Base-by-base conservation (phyloP, 2,113 vertebrate species). In the Lagopus leucura region DNA sequence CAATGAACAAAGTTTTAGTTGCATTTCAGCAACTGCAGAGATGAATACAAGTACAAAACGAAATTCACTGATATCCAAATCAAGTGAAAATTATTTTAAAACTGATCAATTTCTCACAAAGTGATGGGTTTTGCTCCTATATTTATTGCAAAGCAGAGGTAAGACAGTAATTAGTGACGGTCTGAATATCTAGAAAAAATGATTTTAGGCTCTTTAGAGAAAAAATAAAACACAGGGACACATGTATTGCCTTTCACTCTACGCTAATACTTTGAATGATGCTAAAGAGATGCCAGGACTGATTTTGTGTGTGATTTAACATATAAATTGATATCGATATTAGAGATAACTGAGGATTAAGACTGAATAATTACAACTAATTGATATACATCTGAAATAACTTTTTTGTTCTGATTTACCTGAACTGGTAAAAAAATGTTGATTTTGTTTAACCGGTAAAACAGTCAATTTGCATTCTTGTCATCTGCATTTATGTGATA, bases 1-100 rank as follows among this genome's bases (percentile, higher is more conserved):
- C 89, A 21, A 27, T 55, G 94, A 93, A 89, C 54, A 75, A 96
- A 90, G 14, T 42, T 78, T 94, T 83, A 95, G 73, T 48, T 91
- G 38, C 36, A 89, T 48, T 95, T 77, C 66, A 89, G 82, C n/a
- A 84, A n/a, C 42, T 81, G 21, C 21, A 65, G 38, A 76, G 76
- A 83, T 88, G 42, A 94, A 94, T 64, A 50, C 22, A 71, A 86
- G 6, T 12, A 21, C 64, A 19, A 90, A 84, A 45, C 18, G n/a
- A 90, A 73, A 65, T 73, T 42, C n/a, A 47, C 8, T 47, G 27
- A 54, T 79, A 79, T 11, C 65, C 83, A 88, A 86, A 65, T 63
- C 19, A 93, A 71, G 38, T 82, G 34, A 38, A 84, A 74, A 70
- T 36, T 2, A 5, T 74, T 90, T 86, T 38, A 47, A 85, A 82